Base-by-base conservation (phyloP, 2,888 invertebrate species). In the Disparrhopalites patrizii region DNA sequence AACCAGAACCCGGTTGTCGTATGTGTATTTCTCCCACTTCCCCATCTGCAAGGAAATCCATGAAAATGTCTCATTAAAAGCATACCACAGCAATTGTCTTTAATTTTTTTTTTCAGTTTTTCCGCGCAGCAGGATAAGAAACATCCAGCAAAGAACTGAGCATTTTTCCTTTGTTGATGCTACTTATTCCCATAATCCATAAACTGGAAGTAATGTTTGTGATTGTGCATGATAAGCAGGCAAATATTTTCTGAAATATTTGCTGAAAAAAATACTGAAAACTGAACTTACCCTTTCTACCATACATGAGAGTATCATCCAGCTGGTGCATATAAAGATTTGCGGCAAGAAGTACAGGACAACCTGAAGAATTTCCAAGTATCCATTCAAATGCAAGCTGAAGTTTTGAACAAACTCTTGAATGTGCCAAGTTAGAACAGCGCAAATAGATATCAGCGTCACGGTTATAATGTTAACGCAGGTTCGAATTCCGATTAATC, bases 11-110 rank as follows among this genome's bases (percentile, higher is more conserved):
- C 66, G 66, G 33, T 67, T 67, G 28, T 64, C 65, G 52, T 47
- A 57, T 30, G 52, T 60, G 40, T 36, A 65, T 54, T 73, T 69
- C 25, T 72, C 71, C 58, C 70, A 63, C 65, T 72, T 70, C 8
- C 73, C 73, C 47, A 73, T 64, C 73, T 73, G 47, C 2, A 54
- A 23, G n/a, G 23, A 2, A 50, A 18, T 18, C 50, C 8, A 50
- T 18, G 13, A 10, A 27, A 52, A 30, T n/a, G n/a, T n/a, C n/a
- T n/a, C n/a, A n/a, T 25, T 5, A 52, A 23, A 10, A 52, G 54
- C 23, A 52, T 27, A 7, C 23, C 28, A n/a, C n/a, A n/a, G n/a
- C n/a, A n/a, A n/a, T n/a, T n/a, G n/a, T n/a, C n/a, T n/a, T n/a
- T n/a, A 36, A 36, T 36, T 36, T 36, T 10, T 10, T 36, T 36